Evolutionary conservation across 2,888 invertebrate genomes (phyloP), one percentile per base, ranked within the genome.

Genomic region (Heliconius aoede): DNA sequence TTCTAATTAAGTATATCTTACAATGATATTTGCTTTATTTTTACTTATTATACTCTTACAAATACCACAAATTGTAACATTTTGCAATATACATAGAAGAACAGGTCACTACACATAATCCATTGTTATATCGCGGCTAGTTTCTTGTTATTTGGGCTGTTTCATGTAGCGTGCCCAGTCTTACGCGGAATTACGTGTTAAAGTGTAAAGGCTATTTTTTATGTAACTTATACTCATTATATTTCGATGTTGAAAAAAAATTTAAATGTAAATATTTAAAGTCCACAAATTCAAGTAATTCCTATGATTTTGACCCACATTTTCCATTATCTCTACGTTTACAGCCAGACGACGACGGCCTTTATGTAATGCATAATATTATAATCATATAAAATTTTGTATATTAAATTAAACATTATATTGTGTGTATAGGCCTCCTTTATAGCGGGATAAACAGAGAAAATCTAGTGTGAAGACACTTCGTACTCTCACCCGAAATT

Each of bases 41-140:
- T 69, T n/a, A n/a, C 21, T 55, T 51, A 69, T 15, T 69, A 18
- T n/a, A n/a, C 11, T 51, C 5, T n/a, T 21, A 28, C 7, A 51
- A 60, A 72, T 60, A 32, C 40, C 60, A 36, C 26, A 60, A 61
- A 72, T 4, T 60, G 58, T 30, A 55, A 69, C 40, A 68, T 77
- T 77, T 80, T 73, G 80, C 78, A 80, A 80, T 71, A 65, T n/a
- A n/a, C n/a, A n/a, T 76, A 73, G 79, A 77, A 74, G 78, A 71
- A 32, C 46, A 74, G 78, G 76, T 80, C 78, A 68, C 65, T 78
- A 76, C n/a, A 77, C 81, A 78, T 80, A 81, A 81, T 74, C 81
- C 80, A 81, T 81, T 81, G 81, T 81, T 81, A 69, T 80, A 65
- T 64, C 69, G 76, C 72, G 72, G 62, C 78, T 72, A 65, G 51